phyloP scores from a whole-genome alignment of 2,797 vertebrate genomes.

The Pseudomugil gertrudae region DNA sequence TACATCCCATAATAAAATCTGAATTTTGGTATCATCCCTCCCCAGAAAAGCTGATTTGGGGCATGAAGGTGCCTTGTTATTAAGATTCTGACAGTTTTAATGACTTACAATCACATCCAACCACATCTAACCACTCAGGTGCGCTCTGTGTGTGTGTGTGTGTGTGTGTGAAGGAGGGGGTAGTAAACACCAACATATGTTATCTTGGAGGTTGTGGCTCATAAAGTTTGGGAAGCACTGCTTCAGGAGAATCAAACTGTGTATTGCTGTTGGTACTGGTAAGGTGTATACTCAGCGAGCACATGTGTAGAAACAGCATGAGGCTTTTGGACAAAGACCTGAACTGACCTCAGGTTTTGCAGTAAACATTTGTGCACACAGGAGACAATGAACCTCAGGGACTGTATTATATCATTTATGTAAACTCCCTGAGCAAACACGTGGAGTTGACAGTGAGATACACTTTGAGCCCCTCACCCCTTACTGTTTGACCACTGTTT shows the following conservation, averaged over 20 bases:
- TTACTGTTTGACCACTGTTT: conserved; percentile 35
- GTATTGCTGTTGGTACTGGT: background rate
- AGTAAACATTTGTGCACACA: conserved; percentile 11
- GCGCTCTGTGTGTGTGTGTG: no score
- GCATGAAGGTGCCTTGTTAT: no score
- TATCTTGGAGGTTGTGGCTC: no score
- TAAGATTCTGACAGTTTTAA: no score
- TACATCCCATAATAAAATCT: no score
- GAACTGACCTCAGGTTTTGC: conserved; percentile 30
- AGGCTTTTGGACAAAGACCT: conserved; percentile 18
- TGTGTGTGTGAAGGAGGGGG: no score
- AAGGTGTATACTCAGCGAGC: conserved; percentile 5
- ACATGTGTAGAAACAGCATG: conserved; percentile 12
- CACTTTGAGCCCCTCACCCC: conserved; percentile 36
- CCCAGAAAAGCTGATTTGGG: no score
- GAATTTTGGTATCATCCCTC: no score
- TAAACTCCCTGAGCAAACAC: conserved; percentile 47
- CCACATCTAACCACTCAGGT: no score
- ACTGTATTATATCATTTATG: conserved; percentile 46
- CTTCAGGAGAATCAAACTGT: background rate
- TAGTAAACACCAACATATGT: no score
- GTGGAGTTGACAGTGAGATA: conserved; percentile 34
- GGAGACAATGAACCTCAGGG: conserved; percentile 44
- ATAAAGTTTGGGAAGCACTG: background rate
- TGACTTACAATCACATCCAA: no score